Percentiles rank a stretch among this genome's conserved stretches.
Evolutionary conservation across 2,113 vertebrate genomes (phyloP).

Genomic region (Anas platyrhynchos): DNA sequence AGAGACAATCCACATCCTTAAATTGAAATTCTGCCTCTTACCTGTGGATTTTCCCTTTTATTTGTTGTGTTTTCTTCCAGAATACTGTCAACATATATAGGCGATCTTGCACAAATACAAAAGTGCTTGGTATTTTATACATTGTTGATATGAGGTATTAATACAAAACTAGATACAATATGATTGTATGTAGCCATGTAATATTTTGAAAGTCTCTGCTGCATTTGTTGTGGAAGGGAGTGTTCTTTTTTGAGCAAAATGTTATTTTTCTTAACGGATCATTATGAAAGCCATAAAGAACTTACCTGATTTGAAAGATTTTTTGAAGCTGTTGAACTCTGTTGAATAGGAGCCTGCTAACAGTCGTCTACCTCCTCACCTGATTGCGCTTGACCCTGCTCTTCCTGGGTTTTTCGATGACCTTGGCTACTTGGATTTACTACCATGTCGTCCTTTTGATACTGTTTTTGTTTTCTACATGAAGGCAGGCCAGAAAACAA

Average conservation of each 20-base stretch:
- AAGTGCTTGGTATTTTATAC: background rate
- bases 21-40: background rate
- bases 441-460: slow-evolving; percentile 94
- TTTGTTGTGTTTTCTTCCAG: background rate
- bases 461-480: slow-evolving; percentile 98
- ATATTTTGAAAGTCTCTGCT: background rate
- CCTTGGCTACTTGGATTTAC: slow-evolving; percentile 91
- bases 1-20: background rate
- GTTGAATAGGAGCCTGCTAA: slow-evolving; percentile 87
- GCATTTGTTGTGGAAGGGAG: background rate
- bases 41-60: background rate
- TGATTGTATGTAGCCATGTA: background rate
- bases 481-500: slow-evolving; percentile 94
- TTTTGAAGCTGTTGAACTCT: slow-evolving; percentile 4
- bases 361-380: slow-evolving; percentile 95
- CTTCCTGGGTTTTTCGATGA: slow-evolving; percentile 95
- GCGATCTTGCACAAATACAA: background rate
- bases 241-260: background rate
- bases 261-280: background rate
- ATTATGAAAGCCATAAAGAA: background rate
- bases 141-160: background rate
- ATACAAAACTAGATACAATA: background rate
- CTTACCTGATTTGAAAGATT: background rate
- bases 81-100: background rate
- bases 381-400: slow-evolving; percentile 92